Percentiles rank a stretch among this genome's conserved stretches.
Conservation (phyloP, 2,113 vertebrate species). For the Anolis carolinensis region DNA sequence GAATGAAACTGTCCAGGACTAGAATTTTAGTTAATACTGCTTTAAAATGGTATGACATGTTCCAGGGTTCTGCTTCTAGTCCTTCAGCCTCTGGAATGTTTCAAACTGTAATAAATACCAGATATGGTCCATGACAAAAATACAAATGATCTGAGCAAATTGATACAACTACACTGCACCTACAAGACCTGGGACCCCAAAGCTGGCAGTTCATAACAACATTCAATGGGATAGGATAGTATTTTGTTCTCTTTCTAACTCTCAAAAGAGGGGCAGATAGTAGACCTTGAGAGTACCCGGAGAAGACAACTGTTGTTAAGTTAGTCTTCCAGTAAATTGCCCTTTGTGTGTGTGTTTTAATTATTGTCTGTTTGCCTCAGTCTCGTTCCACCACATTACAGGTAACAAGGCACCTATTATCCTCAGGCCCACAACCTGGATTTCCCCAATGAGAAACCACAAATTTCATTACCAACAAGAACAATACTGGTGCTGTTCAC, state of each 20-base stretch:
- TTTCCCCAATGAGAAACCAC: neutral
- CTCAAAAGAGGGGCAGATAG: neutral
- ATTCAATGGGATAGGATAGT: no score
- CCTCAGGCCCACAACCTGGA: constrained; percentile 6
- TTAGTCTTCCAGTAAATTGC: neutral
- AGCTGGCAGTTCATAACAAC: no score
- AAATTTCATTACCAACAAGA: neutral
- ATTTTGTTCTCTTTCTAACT: no score
- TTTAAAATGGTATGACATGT: no score
- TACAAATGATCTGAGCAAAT: no score
- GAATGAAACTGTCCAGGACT: no score
- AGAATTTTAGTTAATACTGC: no score
- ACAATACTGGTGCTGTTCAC: constrained; percentile 22
- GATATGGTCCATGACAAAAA: neutral
- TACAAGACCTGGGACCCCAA: no score
- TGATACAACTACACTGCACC: no score
- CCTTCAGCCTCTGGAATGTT: no score
- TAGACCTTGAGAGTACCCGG: neutral
- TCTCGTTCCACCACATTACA: neutral
- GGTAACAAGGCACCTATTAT: constrained; percentile 30
- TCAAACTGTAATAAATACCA: neutral
- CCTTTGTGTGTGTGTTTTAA: no score
- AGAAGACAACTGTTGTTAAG: neutral
- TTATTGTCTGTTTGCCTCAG: neutral
- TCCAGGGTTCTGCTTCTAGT: no score